Conservation (phyloP, 1,140 invertebrate genomes). For the Eulimnadia texana region DNA sequence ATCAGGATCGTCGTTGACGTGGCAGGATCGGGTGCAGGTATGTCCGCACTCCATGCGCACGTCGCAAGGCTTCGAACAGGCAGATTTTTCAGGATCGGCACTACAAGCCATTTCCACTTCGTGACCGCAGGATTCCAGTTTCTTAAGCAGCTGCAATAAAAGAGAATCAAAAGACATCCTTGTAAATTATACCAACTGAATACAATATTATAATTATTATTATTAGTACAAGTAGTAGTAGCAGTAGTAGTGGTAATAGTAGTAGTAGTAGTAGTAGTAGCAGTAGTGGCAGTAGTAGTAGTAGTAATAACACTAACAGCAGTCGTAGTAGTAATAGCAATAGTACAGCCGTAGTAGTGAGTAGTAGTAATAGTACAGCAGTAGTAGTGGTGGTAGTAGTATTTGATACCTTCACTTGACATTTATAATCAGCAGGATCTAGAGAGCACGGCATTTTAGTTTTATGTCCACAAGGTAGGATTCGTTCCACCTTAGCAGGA, state of each 20-base stretch:
- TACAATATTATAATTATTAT: too few relatives aligned
- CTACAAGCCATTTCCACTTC: slow-evolving; percentile 15
- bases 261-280: too few relatives aligned
- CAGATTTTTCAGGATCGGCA: neutral
- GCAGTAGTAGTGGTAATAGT: too few relatives aligned
- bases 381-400: too few relatives aligned
- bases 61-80: slow-evolving; percentile 11
- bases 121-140: neutral
- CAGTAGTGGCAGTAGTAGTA: neutral
- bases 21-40: slow-evolving; percentile 17
- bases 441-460: neutral
- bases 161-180: too few relatives aligned
- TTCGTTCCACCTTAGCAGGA: slow-evolving; percentile 25
- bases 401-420: neutral
- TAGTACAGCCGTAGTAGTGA: too few relatives aligned
- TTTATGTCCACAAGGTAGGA: slow-evolving; percentile 33
- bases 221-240: too few relatives aligned
- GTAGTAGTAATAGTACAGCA: too few relatives aligned
- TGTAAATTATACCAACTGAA: too few relatives aligned
- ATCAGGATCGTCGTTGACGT: slow-evolving; percentile 16
- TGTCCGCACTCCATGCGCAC: slow-evolving; percentile 20
- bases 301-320: neutral
- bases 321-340: neutral
- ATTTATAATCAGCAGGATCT: neutral
- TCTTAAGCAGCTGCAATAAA: neutral